Conservation (phyloP, 2,888 invertebrate genomes). For the Cephus nigrinus region DNA sequence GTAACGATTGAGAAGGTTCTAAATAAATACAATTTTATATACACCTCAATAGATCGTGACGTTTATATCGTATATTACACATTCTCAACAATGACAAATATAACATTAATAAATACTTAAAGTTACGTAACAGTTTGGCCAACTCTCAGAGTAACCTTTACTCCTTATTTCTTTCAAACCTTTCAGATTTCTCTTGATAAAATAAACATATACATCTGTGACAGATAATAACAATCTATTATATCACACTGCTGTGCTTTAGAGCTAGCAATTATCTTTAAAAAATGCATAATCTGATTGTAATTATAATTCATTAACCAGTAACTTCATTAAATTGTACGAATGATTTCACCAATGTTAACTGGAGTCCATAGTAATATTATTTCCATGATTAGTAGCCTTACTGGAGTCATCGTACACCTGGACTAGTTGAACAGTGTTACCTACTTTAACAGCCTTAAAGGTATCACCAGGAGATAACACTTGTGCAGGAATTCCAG, state of each 20-base stretch:
- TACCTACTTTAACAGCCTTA: slow-evolving; percentile 52
- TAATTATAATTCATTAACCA: background rate
- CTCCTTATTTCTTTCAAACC: background rate
- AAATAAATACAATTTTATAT: background rate
- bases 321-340: slow-evolving; percentile 12
- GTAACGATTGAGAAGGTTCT: background rate
- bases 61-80: background rate
- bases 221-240: slow-evolving; percentile 9
- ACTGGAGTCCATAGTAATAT: slow-evolving; percentile 13
- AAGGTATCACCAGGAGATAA: slow-evolving; percentile 50
- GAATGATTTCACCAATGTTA: slow-evolving; percentile 7
- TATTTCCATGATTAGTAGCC: slow-evolving; percentile 7
- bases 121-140: background rate
- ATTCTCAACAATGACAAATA: background rate
- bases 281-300: slow-evolving; percentile 3
- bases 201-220: slow-evolving; percentile 2
- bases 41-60: background rate
- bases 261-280: background rate
- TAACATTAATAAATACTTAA: background rate
- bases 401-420: slow-evolving; percentile 31
- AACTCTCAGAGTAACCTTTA: background rate
- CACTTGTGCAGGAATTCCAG: slow-evolving; percentile 38
- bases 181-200: background rate
- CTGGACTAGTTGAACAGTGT: slow-evolving; percentile 50
- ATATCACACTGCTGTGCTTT: slow-evolving; percentile 9